A percentile compares a stretch with the other conserved stretches of the same genome.
phyloP scores from a whole-genome alignment of 2,797 vertebrate genomes.

The Pteronotus mesoamericanus region DNA sequence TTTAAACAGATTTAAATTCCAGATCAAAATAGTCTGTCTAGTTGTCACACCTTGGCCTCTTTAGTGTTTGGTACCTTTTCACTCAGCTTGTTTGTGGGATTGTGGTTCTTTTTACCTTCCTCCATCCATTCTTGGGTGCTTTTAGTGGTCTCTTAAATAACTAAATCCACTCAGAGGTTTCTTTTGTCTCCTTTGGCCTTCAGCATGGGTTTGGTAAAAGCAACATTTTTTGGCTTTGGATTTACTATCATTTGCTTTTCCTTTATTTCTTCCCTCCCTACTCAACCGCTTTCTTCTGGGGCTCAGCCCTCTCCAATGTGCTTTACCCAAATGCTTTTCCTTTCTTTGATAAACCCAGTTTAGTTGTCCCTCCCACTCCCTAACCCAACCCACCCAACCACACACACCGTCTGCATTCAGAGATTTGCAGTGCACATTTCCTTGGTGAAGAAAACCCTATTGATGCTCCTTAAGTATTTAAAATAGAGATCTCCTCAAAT shows the following conservation, averaged over 20 bases:
- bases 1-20: neutral
- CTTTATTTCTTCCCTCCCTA: neutral
- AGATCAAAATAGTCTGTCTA: neutral
- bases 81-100: neutral
- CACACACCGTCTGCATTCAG: neutral
- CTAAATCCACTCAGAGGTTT: neutral
- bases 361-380: neutral
- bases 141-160: neutral
- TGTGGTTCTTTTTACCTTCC: neutral
- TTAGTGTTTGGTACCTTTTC: neutral
- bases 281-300: neutral
- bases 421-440: neutral
- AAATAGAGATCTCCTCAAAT: neutral
- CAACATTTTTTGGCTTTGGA: neutral
- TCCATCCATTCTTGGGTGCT: neutral
- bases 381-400: neutral
- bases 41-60: neutral
- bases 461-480: conserved; percentile 13
- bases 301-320: neutral
- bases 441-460: neutral
- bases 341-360: neutral
- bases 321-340: neutral
- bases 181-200: neutral
- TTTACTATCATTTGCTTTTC: neutral
- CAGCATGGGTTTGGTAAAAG: neutral